Percentiles rank a stretch among this genome's conserved stretches.
phyloP scores from a whole-genome alignment of 2,888 invertebrate genomes.

The Choristoneura rosaceana region DNA sequence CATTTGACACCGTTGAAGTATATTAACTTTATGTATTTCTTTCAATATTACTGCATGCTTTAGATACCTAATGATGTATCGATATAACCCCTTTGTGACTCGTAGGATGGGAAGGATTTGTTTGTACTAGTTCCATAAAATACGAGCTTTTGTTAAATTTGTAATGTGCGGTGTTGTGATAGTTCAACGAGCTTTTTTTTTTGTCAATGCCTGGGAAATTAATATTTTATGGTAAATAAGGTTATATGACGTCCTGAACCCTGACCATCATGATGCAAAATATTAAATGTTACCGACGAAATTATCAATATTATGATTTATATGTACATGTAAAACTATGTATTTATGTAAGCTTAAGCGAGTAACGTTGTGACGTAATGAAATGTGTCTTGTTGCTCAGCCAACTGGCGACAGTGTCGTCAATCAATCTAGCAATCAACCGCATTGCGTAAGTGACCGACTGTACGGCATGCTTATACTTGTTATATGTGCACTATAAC shows the following conservation, averaged over 20 bases:
- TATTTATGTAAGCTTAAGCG: constrained; percentile 65
- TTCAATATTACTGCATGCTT: neutral
- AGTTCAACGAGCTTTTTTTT: neutral
- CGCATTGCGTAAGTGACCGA: constrained; percentile 94
- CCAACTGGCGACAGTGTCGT: constrained; percentile 96
- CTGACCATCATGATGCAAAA: neutral
- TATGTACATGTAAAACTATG: constrained; percentile 22
- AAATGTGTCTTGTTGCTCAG: constrained; percentile 87
- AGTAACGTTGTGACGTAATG: constrained; percentile 80
- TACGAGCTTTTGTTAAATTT: neutral
- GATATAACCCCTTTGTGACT: too few relatives aligned
- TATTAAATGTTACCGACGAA: constrained; percentile 15
- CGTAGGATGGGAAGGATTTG: neutral
- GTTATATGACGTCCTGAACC: constrained; percentile 1
- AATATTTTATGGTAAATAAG: neutral
- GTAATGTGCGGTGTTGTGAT: neutral
- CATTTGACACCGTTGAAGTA: neutral
- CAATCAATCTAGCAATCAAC: constrained; percentile 96
- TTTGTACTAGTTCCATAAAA: neutral
- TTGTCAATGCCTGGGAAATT: neutral
- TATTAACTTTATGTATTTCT: too few relatives aligned
- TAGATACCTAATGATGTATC: neutral
- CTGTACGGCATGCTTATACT: constrained; percentile 69
- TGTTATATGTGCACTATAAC: constrained; percentile 69
- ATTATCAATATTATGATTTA: constrained; percentile 10